Base-by-base conservation (phyloP, 2,888 invertebrate species). In the Platycnemis pennipes region DNA sequence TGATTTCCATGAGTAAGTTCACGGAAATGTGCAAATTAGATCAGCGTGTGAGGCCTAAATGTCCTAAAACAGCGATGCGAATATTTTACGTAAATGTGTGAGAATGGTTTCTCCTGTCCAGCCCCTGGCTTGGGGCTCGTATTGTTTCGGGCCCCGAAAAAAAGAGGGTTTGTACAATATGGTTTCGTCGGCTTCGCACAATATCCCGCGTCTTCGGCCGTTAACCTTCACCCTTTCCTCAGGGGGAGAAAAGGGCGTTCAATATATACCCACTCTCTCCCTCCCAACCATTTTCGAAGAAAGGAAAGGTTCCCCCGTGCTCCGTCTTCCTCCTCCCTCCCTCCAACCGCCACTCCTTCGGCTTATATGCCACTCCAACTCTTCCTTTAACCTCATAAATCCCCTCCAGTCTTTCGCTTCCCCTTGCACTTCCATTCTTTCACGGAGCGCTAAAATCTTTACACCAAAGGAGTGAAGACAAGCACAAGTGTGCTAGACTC, bases 171-270 rank as follows among this genome's bases (percentile, higher is more conserved):
- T 31, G 63, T 5, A 26, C 77, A 37, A 31, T 77, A 77, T 77
- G 77, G 77, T 77, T 77, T 77, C 77, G 77, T 77, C 77, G 77
- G 13, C 11, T 0, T 63, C 7, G 2, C 22, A 63, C 63, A 53
- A 2, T 11, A 2, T 11, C 53, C 1, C 13, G 13, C 49, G 49
- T 77, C 77, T 26, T 26, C 77, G 77, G 77, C 31, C 77, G 77
- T 77, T 77, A 77, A 77, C 77, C 77, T 77, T 77, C 77, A 77
- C 77, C 77, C 77, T 77, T 77, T 37, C 77, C 77, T 77, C 77
- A 37, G 31, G 13, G 63, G 26, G 37, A 2, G 77, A 77, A 77
- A 77, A 77, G 77, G 77, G 77, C 77, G 31, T 77, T 77, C 77
- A 37, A 77, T 77, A 37, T n/a, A 77, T 37, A 37, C 22, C 19